Evolutionary conservation across 2,113 vertebrate genomes (phyloP), one percentile per base, ranked within the genome.

Genomic region (Laterallus jamaicensis): DNA sequence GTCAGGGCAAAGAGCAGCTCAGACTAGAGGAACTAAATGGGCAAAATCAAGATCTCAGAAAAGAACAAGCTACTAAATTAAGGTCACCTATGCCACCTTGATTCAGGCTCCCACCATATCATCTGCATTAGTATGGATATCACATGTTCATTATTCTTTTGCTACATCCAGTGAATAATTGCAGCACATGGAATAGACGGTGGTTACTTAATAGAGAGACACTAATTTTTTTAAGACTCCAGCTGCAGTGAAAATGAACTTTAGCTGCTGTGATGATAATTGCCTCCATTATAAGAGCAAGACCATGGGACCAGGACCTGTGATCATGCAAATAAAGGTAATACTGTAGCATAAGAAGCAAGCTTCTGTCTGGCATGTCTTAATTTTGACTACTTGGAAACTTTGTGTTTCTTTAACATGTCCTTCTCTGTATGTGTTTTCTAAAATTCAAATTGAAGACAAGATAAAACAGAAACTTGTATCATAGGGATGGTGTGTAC

Each of bases 161-260:
- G 12, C 32, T 66, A 50, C 28, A n/a, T 62, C 54, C 13, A 81
- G 35, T 35, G 44, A 86, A 86, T 60, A 82, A 79, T 6, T 82
- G 71, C 31, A 81, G 37, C 21, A 69, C 6, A 40, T 4, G 50
- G n/a, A 49, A 12, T 58, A 78, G 24, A 86, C 25, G 7, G 21
- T 67, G 21, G 81, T 89, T 83, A 66, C 59, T 89, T 86, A 70
- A 50, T 25, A 66, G 68, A 56, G 40, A 80, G 37, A 47, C 31
- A 52, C 6, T 40, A 21, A 74, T 62, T 84, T 94, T 89, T 94
- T 77, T 84, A 94, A 91, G 31, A 12, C 40, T 86, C 18, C 55
- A 83, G 47, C 37, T 77, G 37, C 60, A 81, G 37, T 68, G 47
- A 82, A 93, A 96, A 86, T 63, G 12, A 86, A 44, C 24, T 70